Base-by-base conservation (phyloP, 2,888 invertebrate genomes). In the Pinctada fucata region DNA sequence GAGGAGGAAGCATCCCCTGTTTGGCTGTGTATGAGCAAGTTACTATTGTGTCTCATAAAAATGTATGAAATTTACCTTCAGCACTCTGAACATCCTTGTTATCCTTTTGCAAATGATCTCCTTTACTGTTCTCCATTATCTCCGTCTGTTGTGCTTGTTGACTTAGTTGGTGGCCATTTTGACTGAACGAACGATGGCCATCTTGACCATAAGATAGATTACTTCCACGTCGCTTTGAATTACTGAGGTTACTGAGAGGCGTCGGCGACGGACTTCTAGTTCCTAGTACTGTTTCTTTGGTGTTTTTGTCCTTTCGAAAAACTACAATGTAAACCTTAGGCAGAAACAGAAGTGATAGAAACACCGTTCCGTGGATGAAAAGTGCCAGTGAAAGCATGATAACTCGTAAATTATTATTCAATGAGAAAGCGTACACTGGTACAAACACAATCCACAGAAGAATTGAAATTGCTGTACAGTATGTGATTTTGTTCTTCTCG, bases 271-370 rank as follows among this genome's bases (percentile, higher is more conserved):
- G 58, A n/a, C 69, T 69, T 47, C 72, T 64, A 0, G 83, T 76
- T 31, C 31, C 31, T 94, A 94, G 94, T 8, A 94, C 94, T 2
- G 93, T 93, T 83, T 94, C 94, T 80, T 93, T 93, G 0, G 94
- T 94, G 87, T 94, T 94, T 88, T 94, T 94, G 84, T 94, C 94
- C 2, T 94, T 94, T 79, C 93, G 93, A 83, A 93, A 92, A 49
- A 94, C 89, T 2, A 94, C 94, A 72, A 94, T 93, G 91, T 94
- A 94, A 6, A 94, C 91, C 87, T 94, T 94, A 0, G 94, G 94
- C 63, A 94, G 92, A 85, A 94, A 94, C 16, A 94, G 90, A 80
- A 94, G 94, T 4, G 91, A 92, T 64, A 94, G 88, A 82, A 94
- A 94, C 3, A 94, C 94, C 75, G 94, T 90, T 0, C 93, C 94